Base-by-base conservation (phyloP, 2,113 vertebrate species). In the Atlantisia rogersi region DNA sequence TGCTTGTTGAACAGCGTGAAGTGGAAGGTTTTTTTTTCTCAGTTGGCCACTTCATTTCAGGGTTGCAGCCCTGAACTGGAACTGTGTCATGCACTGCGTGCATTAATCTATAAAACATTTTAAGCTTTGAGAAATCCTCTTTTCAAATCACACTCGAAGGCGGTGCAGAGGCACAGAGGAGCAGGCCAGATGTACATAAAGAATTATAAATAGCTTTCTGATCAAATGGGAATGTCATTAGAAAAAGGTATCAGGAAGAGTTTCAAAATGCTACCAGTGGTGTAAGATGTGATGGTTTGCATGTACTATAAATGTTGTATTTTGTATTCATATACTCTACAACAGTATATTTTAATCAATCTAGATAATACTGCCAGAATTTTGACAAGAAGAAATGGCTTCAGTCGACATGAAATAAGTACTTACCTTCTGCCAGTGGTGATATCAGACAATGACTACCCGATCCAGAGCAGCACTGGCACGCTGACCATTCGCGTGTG, bases 311-410 rank as follows among this genome's bases (percentile, higher is more conserved):
- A 91, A 42, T 17, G 4, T 6, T n/a, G 13, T 0, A 4, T 53
- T 62, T 65, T 60, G 26, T 82, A n/a, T 82, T 48, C 3, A 0
- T 20, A 7, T 42, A 26, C 12, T 63, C 60, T 29, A 50, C 29
- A 96, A 35, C 26, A n/a, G 29, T 46, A 2, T 93, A 28, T 82
- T 96, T 78, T 75, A 46, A 77, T 95, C 67, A 15, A 44, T 96
- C 95, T 96, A 99, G 99, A 99, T 98, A 99, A 99, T 96, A 99
- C 99, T 28, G 99, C 99, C 92, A 98, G 99, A 75, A 99, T 99
- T 97, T 88, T 99, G 98, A 99, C 99, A 3, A 98, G 98, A 86
- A 98, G 99, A 81, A 99, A 99, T 28, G 99, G 99, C 32, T 99
- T 99, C 96, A 99, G 98, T 46, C 98, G 99, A 28, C 98, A 99